phyloP scores from a whole-genome alignment of 2,113 vertebrate genomes.

The Coregonus clupeaformis region DNA sequence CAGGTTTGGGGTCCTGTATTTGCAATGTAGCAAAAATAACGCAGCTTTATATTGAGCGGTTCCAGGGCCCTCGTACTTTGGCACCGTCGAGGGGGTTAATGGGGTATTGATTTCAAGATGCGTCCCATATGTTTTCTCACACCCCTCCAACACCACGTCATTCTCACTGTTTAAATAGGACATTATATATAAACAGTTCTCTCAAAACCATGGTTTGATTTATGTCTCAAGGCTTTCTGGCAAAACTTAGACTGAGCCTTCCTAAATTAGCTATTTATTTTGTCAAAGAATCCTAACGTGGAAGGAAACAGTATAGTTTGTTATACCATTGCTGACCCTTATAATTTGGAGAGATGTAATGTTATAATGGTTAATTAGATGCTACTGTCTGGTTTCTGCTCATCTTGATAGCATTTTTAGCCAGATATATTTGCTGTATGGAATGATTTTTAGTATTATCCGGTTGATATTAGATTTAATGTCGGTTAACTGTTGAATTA shows the following conservation, averaged over 20 bases:
- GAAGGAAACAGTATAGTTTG: constrained; percentile 43
- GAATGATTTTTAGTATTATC: too few relatives aligned
- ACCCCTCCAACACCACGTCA: constrained; percentile 53
- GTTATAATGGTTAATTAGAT: too few relatives aligned
- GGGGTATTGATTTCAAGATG: constrained; percentile 68
- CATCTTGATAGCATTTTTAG: too few relatives aligned
- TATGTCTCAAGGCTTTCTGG: constrained; percentile 30
- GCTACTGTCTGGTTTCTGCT: too few relatives aligned
- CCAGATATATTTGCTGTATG: too few relatives aligned
- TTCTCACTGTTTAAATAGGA: constrained; percentile 65
- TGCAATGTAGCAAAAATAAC: constrained; percentile 48
- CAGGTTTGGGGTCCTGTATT: constrained; percentile 32
- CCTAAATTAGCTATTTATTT: too few relatives aligned
- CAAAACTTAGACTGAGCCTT: constrained; percentile 35
- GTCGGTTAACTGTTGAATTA: too few relatives aligned
- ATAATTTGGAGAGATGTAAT: not conserved
- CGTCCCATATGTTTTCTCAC: constrained; percentile 62
- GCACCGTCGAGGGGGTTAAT: constrained; percentile 54
- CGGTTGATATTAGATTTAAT: too few relatives aligned
- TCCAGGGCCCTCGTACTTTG: constrained; percentile 48
- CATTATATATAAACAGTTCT: constrained; percentile 68
- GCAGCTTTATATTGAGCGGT: constrained; percentile 55
- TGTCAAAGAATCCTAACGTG: not conserved
- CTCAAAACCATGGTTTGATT: constrained; percentile 62
- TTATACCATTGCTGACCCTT: constrained; percentile 41